A percentile compares a stretch with the other conserved stretches of the same genome.
These are phyloP conservation scores for Tenodera sinensis DNA, from an alignment of 2,888 invertebrate genomes.

Conservation along the genomic window DNA sequence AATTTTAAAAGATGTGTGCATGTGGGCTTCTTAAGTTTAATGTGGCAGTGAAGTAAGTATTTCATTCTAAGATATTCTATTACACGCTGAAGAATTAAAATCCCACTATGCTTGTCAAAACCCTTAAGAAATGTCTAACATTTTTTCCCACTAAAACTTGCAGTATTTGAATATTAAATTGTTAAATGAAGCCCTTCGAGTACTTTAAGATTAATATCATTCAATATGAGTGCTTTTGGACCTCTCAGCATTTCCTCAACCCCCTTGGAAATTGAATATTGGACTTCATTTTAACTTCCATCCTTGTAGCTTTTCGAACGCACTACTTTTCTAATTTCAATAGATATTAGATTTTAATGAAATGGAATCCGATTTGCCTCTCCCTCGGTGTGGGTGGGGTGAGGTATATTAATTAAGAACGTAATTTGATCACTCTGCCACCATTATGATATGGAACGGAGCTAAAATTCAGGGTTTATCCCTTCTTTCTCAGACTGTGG, in stretches of 20 bases:
- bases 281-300: not conserved
- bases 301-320: not conserved
- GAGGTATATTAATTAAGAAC: not conserved
- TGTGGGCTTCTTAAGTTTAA: too few relatives aligned
- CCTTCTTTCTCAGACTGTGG: not conserved
- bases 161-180: not conserved
- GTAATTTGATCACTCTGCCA: not conserved
- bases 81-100: too few relatives aligned
- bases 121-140: not conserved
- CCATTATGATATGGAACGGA: not conserved
- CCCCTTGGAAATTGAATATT: not conserved
- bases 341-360: constrained; percentile 1
- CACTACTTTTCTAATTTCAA: not conserved
- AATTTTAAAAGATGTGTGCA: too few relatives aligned
- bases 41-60: too few relatives aligned
- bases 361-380: not conserved
- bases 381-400: not conserved
- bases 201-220: not conserved
- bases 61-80: too few relatives aligned
- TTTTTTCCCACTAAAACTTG: not conserved
- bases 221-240: not conserved
- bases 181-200: not conserved
- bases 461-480: not conserved
- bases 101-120: too few relatives aligned
- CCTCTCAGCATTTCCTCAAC: not conserved